Conservation (phyloP, 23 tunicate species). For the Styela clava region DNA sequence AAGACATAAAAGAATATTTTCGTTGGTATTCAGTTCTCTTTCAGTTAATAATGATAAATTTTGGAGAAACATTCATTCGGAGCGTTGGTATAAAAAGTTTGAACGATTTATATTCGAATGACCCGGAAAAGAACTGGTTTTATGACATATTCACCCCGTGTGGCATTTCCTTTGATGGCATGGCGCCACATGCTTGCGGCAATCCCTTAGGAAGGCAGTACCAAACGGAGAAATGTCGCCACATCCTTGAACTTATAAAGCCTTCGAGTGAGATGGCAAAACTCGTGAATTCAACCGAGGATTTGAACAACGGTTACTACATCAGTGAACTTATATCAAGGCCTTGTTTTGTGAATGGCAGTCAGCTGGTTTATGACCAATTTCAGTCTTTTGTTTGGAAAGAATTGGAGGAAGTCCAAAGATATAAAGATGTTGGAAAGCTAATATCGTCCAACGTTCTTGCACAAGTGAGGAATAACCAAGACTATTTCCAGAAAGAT, state of each 20-base stretch:
- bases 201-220: slow-evolving; percentile 42
- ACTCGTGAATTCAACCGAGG: not conserved
- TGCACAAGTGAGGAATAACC: no score
- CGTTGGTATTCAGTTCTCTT: slow-evolving; percentile 40
- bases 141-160: slow-evolving; percentile 34
- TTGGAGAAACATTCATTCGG: slow-evolving; percentile 44
- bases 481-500: no score
- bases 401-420: no score
- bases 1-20: slow-evolving; percentile 36
- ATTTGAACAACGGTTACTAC: slow-evolving; percentile 28
- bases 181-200: slow-evolving; percentile 44
- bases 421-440: no score
- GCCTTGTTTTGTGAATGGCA: slow-evolving; percentile 38
- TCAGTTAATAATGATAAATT: slow-evolving; percentile 29
- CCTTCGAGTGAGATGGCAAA: slow-evolving; percentile 34
- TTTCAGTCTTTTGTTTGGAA: no score
- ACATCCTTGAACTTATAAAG: slow-evolving; percentile 37
- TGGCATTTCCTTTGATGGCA: slow-evolving; percentile 56
- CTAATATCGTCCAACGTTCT: no score
- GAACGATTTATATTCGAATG: not conserved
- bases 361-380: not conserved
- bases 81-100: slow-evolving; percentile 25
- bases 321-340: slow-evolving; percentile 23
- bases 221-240: slow-evolving; percentile 8
- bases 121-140: slow-evolving; percentile 35